Conservation (phyloP, 2,888 invertebrate species). For the Campoletis raptor region DNA sequence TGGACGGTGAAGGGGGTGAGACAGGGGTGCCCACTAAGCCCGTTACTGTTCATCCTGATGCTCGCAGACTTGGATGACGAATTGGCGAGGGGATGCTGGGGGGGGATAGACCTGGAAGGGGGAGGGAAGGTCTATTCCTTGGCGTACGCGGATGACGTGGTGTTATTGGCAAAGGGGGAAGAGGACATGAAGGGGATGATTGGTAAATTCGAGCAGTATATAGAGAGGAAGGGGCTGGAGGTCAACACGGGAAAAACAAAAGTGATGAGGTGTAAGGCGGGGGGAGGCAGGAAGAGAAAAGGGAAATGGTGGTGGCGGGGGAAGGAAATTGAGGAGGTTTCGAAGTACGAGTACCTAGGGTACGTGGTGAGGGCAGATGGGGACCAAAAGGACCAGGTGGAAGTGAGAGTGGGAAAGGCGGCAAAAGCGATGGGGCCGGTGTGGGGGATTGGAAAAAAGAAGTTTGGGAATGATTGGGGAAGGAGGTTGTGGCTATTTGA, state of each 20-base stretch:
- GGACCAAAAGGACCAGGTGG: not conserved
- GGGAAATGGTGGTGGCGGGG: not conserved
- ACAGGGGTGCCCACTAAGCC: constrained; percentile 13
- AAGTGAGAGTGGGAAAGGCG: too few species aligned
- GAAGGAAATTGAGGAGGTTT: too few species aligned
- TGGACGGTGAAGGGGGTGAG: constrained; percentile 15
- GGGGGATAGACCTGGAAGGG: not conserved
- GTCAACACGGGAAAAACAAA: too few species aligned
- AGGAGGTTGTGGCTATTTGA: not conserved
- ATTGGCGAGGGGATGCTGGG: constrained; percentile 2
- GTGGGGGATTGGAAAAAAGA: too few species aligned
- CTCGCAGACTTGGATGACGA: constrained; percentile 40
- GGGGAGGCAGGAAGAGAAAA: not conserved
- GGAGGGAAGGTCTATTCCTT: not conserved
- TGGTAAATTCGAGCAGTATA: not conserved
- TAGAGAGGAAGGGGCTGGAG: too few species aligned
- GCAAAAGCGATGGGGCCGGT: too few species aligned
- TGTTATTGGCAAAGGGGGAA: not conserved
- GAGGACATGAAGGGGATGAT: constrained; percentile 7
- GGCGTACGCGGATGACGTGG: not conserved
- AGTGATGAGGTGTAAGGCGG: too few species aligned
- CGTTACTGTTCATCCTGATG: not conserved
- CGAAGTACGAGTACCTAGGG: too few species aligned
- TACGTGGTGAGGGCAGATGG: constrained; percentile 3
- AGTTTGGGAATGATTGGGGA: too few species aligned